Evolutionary conservation across 2,888 invertebrate species (phyloP).

Genomic region (Lucinisca nassula): DNA sequence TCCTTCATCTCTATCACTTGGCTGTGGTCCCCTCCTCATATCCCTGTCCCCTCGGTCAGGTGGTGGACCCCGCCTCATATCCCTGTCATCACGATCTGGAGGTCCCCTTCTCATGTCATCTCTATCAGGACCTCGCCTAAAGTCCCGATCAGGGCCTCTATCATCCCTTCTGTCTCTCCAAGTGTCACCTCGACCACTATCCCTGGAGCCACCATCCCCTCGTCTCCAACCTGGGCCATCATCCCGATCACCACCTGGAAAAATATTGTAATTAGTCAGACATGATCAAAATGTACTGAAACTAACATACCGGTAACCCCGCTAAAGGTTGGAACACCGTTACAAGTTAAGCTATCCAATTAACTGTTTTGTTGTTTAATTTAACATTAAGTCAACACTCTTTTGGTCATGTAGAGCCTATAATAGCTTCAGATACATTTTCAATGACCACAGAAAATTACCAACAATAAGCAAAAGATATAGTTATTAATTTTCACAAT

Average conservation of each 20-base stretch:
- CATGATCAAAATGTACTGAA: no score
- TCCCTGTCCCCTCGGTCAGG: slow-evolving; percentile 35
- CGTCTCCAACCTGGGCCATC: slow-evolving; percentile 48
- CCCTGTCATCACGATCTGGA: slow-evolving; percentile 6
- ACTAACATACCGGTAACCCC: no score
- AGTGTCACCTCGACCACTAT: slow-evolving; percentile 47
- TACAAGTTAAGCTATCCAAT: no score
- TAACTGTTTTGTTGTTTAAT: no score
- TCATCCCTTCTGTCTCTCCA: slow-evolving; percentile 63
- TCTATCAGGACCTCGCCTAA: slow-evolving; percentile 54
- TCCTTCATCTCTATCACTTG: slow-evolving; percentile 22
- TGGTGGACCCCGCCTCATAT: slow-evolving; percentile 39
- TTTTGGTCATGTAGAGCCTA: no score
- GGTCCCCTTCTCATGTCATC: slow-evolving; percentile 12
- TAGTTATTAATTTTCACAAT: no score
- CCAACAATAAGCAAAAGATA: no score
- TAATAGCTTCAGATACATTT: no score
- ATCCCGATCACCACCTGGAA: slow-evolving; percentile 40
- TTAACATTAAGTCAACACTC: no score
- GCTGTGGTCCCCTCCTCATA: slow-evolving; percentile 28
- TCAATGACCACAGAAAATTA: no score
- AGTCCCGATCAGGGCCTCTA: slow-evolving; percentile 48
- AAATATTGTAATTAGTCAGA: no score
- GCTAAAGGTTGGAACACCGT: no score
- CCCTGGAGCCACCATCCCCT: slow-evolving; percentile 36